Percentiles rank a stretch among this genome's conserved stretches.
Evolutionary conservation across 2,797 vertebrate genomes (phyloP).

Genomic region (Cyprinodon diabolis): DNA sequence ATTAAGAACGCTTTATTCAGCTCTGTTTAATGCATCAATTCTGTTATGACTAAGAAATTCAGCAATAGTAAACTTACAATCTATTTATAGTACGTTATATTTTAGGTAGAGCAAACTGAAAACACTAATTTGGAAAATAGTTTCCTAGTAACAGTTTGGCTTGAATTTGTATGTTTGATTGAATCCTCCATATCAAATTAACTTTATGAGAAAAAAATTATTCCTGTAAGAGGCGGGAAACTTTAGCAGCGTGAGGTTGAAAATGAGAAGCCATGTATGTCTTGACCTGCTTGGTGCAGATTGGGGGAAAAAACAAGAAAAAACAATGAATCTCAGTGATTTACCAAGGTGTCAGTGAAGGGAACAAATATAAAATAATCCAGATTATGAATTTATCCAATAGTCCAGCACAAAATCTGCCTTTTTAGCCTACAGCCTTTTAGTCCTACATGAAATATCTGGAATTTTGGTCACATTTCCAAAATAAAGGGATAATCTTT

Average conservation of each 20-base stretch:
- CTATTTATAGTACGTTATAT: neutral
- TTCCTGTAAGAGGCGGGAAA: neutral
- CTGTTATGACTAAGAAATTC: neutral
- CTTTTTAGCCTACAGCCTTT: neutral
- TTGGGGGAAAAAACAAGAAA: neutral
- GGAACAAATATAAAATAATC: neutral
- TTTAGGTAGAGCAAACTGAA: neutral
- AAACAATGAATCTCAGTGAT: too few species aligned
- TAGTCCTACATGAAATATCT: neutral
- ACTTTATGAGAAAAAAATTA: neutral
- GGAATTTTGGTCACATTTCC: neutral
- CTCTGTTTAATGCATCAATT: neutral
- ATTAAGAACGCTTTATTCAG: neutral
- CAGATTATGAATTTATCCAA: too few species aligned
- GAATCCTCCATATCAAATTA: neutral
- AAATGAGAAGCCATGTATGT: neutral
- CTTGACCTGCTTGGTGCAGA: neutral
- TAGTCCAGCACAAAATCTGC: neutral
- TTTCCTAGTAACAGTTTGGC: neutral
- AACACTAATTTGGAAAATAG: neutral
- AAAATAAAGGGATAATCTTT: neutral
- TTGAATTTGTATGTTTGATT: neutral
- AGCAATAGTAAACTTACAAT: neutral
- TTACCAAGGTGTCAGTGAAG: neutral
- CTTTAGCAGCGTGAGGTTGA: neutral